Base-by-base conservation (phyloP, 2,113 vertebrate species). In the Mormyrus lacerda region DNA sequence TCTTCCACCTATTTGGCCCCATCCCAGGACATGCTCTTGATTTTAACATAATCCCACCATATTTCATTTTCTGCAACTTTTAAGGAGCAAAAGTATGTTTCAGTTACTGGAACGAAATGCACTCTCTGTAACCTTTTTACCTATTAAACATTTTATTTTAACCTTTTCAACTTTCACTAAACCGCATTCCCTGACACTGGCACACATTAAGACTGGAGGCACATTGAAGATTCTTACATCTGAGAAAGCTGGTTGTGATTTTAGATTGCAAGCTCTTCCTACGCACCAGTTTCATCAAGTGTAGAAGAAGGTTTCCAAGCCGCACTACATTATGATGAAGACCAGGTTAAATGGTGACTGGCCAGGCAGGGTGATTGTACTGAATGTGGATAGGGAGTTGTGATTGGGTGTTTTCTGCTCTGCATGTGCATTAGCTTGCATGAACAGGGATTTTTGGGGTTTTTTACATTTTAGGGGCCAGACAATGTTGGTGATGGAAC, bases 31-130 rank as follows among this genome's bases (percentile, higher is more conserved):
- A 91, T 92, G 55, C 10, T 45, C 92, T 92, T 93, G 93, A 94
- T 94, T 93, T 92, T 93, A 92, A 91, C 92, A 92, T 92, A 93
- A 92, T 93, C 93, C 93, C 87, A 91, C 93, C 92, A 94, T 95
- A 94, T 94, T 93, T 95, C 93, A 93, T 93, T 90, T 86, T 87
- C 90, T 90, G 88, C 31, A 91, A 89, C 91, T 91, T 91, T 89
- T 91, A 91, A 94, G 93, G 94, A 95, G 91, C 85, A 82, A 92
- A 51, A 93, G 93, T 89, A 91, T 90, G 93, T 50, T 94, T 94
- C 93, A 94, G 93, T 93, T 92, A 91, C 90, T 91, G 91, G 94
- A 95, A 95, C 94, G 90, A 93, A 93, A 94, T 90, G 73, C 91
- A 87, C 48, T 53, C 50, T 53, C 15, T 53, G 3, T 35, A 87